A percentile compares a stretch with the other conserved stretches of the same genome.
Evolutionary conservation across 2,888 invertebrate genomes (phyloP).

Genomic region (Liodrosophila aerea): DNA sequence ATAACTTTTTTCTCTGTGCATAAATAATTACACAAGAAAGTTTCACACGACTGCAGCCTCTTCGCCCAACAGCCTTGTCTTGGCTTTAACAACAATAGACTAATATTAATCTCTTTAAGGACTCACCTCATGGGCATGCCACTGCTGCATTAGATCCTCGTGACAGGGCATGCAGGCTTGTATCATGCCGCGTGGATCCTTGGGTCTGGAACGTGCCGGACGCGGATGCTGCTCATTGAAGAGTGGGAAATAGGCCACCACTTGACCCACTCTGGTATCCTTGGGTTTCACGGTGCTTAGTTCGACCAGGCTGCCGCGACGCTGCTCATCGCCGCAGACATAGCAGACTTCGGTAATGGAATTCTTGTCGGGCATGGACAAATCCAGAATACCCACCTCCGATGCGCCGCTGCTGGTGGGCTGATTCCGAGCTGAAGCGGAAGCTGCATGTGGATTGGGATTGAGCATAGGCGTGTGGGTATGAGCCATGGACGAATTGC

Average conservation of each 20-base stretch:
- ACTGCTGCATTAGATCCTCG: constrained; percentile 92
- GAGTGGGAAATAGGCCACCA: constrained; percentile 89
- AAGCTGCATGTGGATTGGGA: constrained; percentile 30
- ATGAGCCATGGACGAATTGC: constrained; percentile 71
- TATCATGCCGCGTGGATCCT: constrained; percentile 90
- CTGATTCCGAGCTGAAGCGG: constrained; percentile 37
- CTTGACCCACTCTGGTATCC: constrained; percentile 78
- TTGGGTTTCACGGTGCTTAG: constrained; percentile 86
- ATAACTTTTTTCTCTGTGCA: too few relatives aligned
- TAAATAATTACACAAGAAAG: too few relatives aligned
- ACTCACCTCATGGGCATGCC: constrained; percentile 89
- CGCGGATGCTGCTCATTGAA: constrained; percentile 91
- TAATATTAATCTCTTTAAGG: not conserved
- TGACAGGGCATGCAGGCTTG: constrained; percentile 93
- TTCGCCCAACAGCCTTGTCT: not conserved
- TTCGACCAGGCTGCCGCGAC: constrained; percentile 90
- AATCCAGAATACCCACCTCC: constrained; percentile 92
- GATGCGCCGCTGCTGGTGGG: constrained; percentile 61
- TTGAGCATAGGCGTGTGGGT: constrained; percentile 35
- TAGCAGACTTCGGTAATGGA: constrained; percentile 94
- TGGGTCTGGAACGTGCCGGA: constrained; percentile 92
- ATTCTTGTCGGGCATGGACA: constrained; percentile 96
- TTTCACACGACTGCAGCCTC: too few relatives aligned
- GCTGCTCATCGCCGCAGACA: constrained; percentile 94
- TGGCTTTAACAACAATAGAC: not conserved